These are phyloP conservation scores for Remorina albescens DNA, from an alignment of 2,797 vertebrate genomes.

Conservation along the genomic window DNA sequence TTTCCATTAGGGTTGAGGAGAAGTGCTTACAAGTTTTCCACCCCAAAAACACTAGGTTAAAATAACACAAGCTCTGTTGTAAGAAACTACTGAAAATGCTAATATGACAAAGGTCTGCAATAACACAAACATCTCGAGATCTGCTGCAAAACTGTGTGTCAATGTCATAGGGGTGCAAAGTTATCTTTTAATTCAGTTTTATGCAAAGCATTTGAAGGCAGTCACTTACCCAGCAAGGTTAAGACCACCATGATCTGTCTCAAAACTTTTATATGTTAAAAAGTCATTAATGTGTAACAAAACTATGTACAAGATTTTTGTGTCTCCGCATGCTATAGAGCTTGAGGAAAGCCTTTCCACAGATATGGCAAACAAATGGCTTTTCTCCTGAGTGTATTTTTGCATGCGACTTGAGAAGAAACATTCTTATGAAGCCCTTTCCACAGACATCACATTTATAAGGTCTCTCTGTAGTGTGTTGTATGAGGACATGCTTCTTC, in stretches of 20 bases:
- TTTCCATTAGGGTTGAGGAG: too few species aligned
- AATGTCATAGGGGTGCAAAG: neutral
- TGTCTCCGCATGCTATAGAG: slow-evolving; percentile 67
- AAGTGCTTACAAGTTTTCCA: too few species aligned
- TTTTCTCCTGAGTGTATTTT: slow-evolving; percentile 65
- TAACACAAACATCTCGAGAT: neutral
- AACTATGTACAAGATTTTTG: slow-evolving; percentile 61
- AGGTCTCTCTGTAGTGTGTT: slow-evolving; percentile 62
- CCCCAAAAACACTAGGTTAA: too few species aligned
- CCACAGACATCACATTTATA: slow-evolving; percentile 65
- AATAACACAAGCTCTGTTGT: too few species aligned
- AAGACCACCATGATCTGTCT: neutral
- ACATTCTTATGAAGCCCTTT: slow-evolving; percentile 62
- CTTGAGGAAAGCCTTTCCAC: slow-evolving; percentile 65
- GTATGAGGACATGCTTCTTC: slow-evolving; percentile 61
- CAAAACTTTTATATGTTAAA: neutral
- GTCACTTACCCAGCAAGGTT: neutral
- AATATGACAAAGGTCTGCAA: neutral
- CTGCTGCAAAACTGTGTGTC: neutral
- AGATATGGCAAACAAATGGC: slow-evolving; percentile 65
- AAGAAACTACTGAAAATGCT: neutral
- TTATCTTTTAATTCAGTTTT: neutral
- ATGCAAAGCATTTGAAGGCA: neutral
- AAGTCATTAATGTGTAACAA: slow-evolving; percentile 10
- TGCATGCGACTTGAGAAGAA: slow-evolving; percentile 47